Conservation (phyloP, 2,888 invertebrate species). For the Lordiphosa fenestrarum region DNA sequence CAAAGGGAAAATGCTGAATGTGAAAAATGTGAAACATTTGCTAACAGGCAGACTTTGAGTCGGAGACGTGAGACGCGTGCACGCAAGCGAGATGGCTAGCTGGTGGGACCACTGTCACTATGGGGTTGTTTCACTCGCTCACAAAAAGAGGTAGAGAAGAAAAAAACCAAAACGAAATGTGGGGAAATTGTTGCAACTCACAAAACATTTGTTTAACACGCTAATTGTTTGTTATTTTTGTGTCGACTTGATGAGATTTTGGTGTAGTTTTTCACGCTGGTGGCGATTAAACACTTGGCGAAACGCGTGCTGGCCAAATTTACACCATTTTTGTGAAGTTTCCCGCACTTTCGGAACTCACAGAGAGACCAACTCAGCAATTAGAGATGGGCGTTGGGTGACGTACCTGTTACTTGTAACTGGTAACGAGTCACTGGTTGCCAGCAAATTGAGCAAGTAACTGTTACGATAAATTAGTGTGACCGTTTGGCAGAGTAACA, state of each 20-base stretch:
- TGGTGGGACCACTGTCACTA: constrained; percentile 10
- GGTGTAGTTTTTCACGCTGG: not conserved
- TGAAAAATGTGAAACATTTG: constrained; percentile 56
- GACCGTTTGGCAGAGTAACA: too few relatives aligned
- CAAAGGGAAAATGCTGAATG: constrained; percentile 74
- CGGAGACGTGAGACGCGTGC: constrained; percentile 48
- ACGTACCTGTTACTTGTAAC: not conserved
- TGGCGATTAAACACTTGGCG: constrained; percentile 14
- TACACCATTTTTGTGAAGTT: constrained; percentile 39
- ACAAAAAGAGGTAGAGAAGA: constrained; percentile 70
- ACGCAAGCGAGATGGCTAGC: constrained; percentile 43
- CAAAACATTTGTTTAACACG: constrained; percentile 50
- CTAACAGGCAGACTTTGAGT: constrained; percentile 58
- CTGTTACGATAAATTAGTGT: too few relatives aligned
- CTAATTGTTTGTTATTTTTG: constrained; percentile 21
- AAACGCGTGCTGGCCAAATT: constrained; percentile 10
- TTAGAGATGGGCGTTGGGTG: constrained; percentile 10
- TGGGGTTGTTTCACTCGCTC: constrained; percentile 59
- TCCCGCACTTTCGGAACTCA: constrained; percentile 54
- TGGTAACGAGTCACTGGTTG: too few relatives aligned
- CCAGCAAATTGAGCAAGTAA: too few relatives aligned
- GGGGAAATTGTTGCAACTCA: constrained; percentile 54
- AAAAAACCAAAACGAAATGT: constrained; percentile 68
- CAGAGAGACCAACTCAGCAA: constrained; percentile 23
- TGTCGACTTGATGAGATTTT: not conserved